Base-by-base conservation (phyloP, 2,797 vertebrate genomes). In the Phalanger gymnotis region DNA sequence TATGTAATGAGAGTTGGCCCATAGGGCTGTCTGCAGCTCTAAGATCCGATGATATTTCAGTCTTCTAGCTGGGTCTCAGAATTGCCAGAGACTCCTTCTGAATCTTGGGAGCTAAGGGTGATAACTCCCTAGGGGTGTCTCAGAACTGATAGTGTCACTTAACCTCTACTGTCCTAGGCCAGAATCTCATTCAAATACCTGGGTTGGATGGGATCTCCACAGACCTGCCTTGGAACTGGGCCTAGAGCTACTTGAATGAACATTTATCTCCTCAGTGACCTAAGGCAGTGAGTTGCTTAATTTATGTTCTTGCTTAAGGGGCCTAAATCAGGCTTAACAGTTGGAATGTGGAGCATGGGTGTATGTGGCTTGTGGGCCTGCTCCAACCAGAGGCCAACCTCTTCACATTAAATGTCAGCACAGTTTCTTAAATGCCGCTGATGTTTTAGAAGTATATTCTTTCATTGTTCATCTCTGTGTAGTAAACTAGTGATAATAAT, bases 381-480 rank as follows among this genome's bases (percentile, higher is more conserved):
- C 73, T 87, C 40, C 40, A 51, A 1, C 40, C 40, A 51, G 73
- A 87, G 22, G 89, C 93, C 90, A 54, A 54, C 94, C 95, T 53
- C 90, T 61, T 91, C 51, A 52, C 61, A 56, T 92, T 91, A 58
- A 94, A 93, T 92, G 91, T 51, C 95, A 94, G 56, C 93, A 95
- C 93, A 54, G 28, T 93, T 94, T 51, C 92, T 47, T 57, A 58
- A 89, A 95, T 92, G 61, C 30, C 92, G 27, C 19, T 53, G 53
- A n/a, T 93, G 34, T 55, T 95, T 95, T 31, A 81, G 58, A 51
- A 66, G n/a, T 92, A 94, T 96, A 40, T 96, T 95, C 57, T 92
- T 27, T 94, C 27, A 22, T 34, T 55, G 92, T 87, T 87, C 73
- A 87, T 87, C 73, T 51, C 73, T 10, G 25, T 25, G 25, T 47